Conservation (phyloP, 2,888 invertebrate species). For the Scaptomyza caliginosa region DNA sequence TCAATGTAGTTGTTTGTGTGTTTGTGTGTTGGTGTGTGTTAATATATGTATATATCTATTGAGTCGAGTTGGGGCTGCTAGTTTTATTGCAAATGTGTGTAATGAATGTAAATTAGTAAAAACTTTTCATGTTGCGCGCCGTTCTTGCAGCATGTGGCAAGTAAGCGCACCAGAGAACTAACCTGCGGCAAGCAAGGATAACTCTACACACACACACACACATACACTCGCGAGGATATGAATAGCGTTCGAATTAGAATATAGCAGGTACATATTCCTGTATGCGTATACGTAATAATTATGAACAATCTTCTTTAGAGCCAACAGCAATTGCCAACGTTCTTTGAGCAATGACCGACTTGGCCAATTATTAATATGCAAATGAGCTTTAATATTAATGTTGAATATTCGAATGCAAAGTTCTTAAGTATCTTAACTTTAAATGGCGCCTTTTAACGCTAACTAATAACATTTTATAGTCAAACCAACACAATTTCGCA, state of each 20-base stretch:
- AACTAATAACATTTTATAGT: slow-evolving; percentile 72
- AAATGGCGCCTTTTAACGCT: slow-evolving; percentile 48
- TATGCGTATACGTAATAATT: slow-evolving; percentile 53
- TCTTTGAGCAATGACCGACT: slow-evolving; percentile 65
- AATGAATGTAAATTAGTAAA: slow-evolving; percentile 81
- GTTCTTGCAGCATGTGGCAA: slow-evolving; percentile 37
- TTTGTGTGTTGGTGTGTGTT: slow-evolving; percentile 4
- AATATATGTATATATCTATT: slow-evolving; percentile 29
- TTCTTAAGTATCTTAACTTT: slow-evolving; percentile 52
- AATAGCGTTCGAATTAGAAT: slow-evolving; percentile 71
- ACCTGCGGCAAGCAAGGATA: slow-evolving; percentile 71
- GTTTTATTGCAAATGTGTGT: slow-evolving; percentile 81
- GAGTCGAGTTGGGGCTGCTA: slow-evolving; percentile 60
- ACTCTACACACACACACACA: not conserved
- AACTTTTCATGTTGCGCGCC: slow-evolving; percentile 61
- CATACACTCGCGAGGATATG: slow-evolving; percentile 38
- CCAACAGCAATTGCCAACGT: slow-evolving; percentile 15
- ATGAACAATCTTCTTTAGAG: slow-evolving; percentile 55
- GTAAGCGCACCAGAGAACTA: slow-evolving; percentile 60
- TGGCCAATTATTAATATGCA: slow-evolving; percentile 71
- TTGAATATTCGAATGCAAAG: slow-evolving; percentile 36
- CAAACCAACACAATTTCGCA: slow-evolving; percentile 65
- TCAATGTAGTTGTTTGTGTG: slow-evolving; percentile 66
- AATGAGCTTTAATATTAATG: slow-evolving; percentile 34
- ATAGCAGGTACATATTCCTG: slow-evolving; percentile 37